Evolutionary conservation across 2,888 invertebrate species (phyloP).

Genomic region (Meganola albula): DNA sequence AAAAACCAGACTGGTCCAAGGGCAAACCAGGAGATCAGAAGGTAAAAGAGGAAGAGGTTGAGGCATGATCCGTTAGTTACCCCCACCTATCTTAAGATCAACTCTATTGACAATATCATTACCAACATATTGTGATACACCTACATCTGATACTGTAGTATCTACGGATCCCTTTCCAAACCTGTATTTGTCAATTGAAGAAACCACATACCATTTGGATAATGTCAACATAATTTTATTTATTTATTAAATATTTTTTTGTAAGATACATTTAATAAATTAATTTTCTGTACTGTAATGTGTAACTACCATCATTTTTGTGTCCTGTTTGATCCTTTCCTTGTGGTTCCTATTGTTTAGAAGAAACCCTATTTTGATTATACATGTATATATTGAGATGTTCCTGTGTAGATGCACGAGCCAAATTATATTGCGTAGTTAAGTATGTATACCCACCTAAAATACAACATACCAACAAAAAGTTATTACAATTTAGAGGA

Average conservation of each 20-base stretch:
- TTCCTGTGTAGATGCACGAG: no score
- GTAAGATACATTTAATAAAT: slow-evolving; percentile 71
- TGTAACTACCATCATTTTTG: slow-evolving; percentile 48
- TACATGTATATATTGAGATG: no score
- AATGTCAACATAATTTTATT: slow-evolving; percentile 57
- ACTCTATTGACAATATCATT: slow-evolving; percentile 46
- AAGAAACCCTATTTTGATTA: no score
- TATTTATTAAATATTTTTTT: slow-evolving; percentile 69
- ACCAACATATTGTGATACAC: slow-evolving; percentile 55
- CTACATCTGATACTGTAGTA: slow-evolving; percentile 34
- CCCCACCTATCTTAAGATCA: slow-evolving; percentile 58
- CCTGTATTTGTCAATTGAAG: slow-evolving; percentile 45
- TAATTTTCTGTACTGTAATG: slow-evolving; percentile 70
- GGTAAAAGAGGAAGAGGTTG: slow-evolving; percentile 89
- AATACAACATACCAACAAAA: no score
- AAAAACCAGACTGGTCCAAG: slow-evolving; percentile 97
- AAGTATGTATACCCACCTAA: no score
- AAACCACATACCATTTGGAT: slow-evolving; percentile 50
- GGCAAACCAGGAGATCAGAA: slow-evolving; percentile 92
- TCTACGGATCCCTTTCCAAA: slow-evolving; percentile 24
- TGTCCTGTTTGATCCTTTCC: slow-evolving; percentile 19
- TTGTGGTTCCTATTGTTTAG: slow-evolving; percentile 11
- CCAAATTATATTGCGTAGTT: no score
- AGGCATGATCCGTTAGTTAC: slow-evolving; percentile 83
- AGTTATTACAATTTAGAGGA: no score